Evolutionary conservation across 2,888 invertebrate species (phyloP), one percentile per base, ranked within the genome.

Genomic region (Drosophila barbarae): DNA sequence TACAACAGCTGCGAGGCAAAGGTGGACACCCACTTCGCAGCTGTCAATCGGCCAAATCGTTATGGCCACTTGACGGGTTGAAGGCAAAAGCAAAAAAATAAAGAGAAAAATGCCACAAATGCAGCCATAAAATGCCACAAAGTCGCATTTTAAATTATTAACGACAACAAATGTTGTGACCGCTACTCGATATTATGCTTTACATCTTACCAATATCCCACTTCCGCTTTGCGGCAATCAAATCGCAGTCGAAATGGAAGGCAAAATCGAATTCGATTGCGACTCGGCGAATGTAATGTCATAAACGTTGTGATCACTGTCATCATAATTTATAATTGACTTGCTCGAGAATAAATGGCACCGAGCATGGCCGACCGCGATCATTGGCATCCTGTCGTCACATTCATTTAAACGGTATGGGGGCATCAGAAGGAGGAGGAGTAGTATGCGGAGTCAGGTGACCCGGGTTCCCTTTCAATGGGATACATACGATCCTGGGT

Each of bases 381-480:
- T 84, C 81, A 85, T 85, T 84, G 85, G 77, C 78, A 76, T 85
- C 85, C 87, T 87, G 87, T 87, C 87, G 86, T 87, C 87, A 87
- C 85, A 85, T 87, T 78, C 85, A 84, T 86, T 86, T 85, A 86
- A 86, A 85, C 74, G 85, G 76, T 77, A 80, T 75, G 73, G 74
- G 51, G 54, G 28, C 49, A 39, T 58, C 26, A n/a, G 35, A n/a
- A 15, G 35, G 36, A 5, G 41, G 23, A 23, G 23, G 41, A 7
- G 39, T 63, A 58, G 39, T 63, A 58, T 47, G 55, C 41, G 67
- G 36, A 70, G 53, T 35, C 61, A 52, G 52, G 54, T 69, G 67
- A 69, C 59, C 66, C 28, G 60, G 54, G 51, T 42, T 10, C 26
- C 58, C 67, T 47, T 23, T 30, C 15, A 5, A 18, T 15, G 49